Conservation (phyloP, 2,113 vertebrate genomes). For the Phyllopteryx taeniolatus region DNA sequence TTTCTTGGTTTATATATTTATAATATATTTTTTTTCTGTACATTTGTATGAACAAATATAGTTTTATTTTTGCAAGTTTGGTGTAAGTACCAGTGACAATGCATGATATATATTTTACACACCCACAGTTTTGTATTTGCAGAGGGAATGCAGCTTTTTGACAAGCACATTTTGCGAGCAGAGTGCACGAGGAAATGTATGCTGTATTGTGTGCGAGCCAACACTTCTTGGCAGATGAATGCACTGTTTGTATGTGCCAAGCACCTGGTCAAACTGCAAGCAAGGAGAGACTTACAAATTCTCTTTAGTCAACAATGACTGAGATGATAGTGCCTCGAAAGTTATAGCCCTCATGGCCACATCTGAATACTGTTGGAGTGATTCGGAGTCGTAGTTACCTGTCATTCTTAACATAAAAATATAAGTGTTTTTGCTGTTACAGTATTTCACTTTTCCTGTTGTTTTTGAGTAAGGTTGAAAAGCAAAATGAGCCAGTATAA, state of each 20-base stretch:
- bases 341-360: constrained; percentile 55
- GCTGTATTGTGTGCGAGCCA: constrained; percentile 64
- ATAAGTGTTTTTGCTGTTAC: neutral
- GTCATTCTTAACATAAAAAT: neutral
- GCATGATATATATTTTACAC: neutral
- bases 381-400: neutral
- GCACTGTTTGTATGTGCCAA: constrained; percentile 67
- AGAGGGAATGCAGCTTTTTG: constrained; percentile 21
- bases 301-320: constrained; percentile 65
- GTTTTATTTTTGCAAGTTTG: neutral
- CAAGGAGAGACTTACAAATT: constrained; percentile 75
- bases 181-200: constrained; percentile 64
- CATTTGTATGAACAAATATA: constrained; percentile 2
- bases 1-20: neutral
- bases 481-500: constrained; percentile 5
- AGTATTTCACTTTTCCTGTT: neutral
- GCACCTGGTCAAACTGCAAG: constrained; percentile 79
- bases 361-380: constrained; percentile 24
- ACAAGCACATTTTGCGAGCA: constrained; percentile 33
- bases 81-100: neutral
- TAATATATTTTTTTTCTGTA: constrained; percentile 7
- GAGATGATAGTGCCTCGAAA: constrained; percentile 61
- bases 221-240: constrained; percentile 68
- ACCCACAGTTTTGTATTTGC: neutral
- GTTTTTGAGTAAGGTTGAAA: neutral